phyloP scores from a whole-genome alignment of 1,140 invertebrate species.

The Holcopasites calliopsidis region DNA sequence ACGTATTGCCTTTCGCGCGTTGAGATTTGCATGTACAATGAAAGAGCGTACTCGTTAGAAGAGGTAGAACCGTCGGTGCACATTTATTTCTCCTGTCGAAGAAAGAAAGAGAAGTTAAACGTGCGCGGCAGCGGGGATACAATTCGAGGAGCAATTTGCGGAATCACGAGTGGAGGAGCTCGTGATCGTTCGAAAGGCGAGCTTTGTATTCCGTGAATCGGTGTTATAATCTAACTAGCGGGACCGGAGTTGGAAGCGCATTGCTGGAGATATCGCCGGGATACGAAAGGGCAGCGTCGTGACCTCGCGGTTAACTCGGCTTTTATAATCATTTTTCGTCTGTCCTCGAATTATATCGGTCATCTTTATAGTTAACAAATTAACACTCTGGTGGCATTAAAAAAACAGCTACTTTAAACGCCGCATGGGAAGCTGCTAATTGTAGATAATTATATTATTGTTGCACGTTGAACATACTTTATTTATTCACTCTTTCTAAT shows the following conservation, averaged over 20 bases:
- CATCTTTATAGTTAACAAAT: conserved; percentile 48
- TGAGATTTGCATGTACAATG: background rate
- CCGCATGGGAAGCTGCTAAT: too few species aligned
- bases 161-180: conserved; percentile 46
- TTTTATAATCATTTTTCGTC: conserved; percentile 46
- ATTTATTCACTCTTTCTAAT: too few species aligned
- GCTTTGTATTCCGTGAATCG: conserved; percentile 51
- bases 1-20: background rate
- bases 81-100: background rate
- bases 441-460: too few species aligned
- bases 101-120: background rate
- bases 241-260: conserved; percentile 40
- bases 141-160: conserved; percentile 53
- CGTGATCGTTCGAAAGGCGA: conserved; percentile 45
- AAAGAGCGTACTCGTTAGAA: background rate
- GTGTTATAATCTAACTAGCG: conserved; percentile 37
- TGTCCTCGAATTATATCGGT: conserved; percentile 29
- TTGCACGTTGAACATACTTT: too few species aligned
- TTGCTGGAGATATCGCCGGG: conserved; percentile 18
- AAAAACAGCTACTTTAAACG: too few species aligned
- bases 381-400: too few species aligned
- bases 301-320: conserved; percentile 60
- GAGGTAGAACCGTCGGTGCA: background rate
- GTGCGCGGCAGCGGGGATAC: conserved; percentile 30
- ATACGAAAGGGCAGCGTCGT: conserved; percentile 33